A percentile compares a stretch with the other conserved stretches of the same genome.
These are phyloP conservation scores for Cosmopolites sordidus DNA, from an alignment of 2,888 invertebrate species.

Conservation along the genomic window DNA sequence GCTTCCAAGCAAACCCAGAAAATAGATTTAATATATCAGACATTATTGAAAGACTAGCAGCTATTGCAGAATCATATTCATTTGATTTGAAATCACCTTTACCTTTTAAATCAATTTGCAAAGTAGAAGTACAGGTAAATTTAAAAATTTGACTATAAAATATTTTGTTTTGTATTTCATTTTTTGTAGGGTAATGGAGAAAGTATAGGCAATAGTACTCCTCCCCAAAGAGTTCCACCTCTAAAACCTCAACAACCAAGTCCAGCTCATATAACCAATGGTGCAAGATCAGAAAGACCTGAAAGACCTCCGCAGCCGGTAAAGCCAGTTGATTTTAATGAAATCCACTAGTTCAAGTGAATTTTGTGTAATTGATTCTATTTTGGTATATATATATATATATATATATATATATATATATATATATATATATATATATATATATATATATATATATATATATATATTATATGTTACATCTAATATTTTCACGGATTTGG, in stretches of 20 bases:
- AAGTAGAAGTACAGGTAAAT: slow-evolving; percentile 39
- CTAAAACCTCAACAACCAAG: slow-evolving; percentile 26
- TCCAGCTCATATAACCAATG: slow-evolving; percentile 30
- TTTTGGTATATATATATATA: too few species aligned
- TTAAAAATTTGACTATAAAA: neutral
- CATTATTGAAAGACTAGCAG: slow-evolving; percentile 79
- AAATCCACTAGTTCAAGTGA: too few species aligned
- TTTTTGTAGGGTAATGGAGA: slow-evolving; percentile 20
- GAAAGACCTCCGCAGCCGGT: slow-evolving; percentile 32
- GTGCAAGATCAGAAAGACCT: slow-evolving; percentile 32
- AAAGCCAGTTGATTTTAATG: too few species aligned
- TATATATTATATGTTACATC: too few species aligned
- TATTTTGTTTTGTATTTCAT: neutral
- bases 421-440: too few species aligned
- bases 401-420: too few species aligned
- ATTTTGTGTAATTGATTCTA: too few species aligned
- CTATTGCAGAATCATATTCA: slow-evolving; percentile 80
- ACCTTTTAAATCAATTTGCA: slow-evolving; percentile 37
- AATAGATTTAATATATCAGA: slow-evolving; percentile 74
- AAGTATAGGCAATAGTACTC: slow-evolving; percentile 22
- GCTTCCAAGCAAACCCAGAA: slow-evolving; percentile 76
- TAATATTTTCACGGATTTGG: too few species aligned
- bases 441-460: too few species aligned
- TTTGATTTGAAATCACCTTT: slow-evolving; percentile 79
- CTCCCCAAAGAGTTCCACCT: slow-evolving; percentile 35